These are phyloP conservation scores for Apotomis turbidana DNA, from an alignment of 2,888 invertebrate genomes.

Conservation along the genomic window DNA sequence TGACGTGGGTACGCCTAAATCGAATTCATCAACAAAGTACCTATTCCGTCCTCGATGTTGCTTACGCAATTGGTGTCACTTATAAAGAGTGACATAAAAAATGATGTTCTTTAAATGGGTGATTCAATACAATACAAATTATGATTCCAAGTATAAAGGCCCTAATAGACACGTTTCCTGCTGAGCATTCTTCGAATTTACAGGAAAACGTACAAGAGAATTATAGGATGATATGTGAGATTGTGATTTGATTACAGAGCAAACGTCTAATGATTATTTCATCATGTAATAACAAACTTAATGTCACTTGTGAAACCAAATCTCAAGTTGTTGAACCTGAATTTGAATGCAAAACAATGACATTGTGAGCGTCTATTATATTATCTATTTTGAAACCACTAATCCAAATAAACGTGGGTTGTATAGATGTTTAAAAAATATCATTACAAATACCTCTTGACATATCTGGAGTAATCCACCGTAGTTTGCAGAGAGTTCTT, in stretches of 20 bases:
- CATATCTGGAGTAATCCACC: slow-evolving; percentile 94
- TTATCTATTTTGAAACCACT: slow-evolving; percentile 41
- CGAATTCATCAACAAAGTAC: slow-evolving; percentile 29
- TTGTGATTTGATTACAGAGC: slow-evolving; percentile 1
- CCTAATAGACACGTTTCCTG: slow-evolving; percentile 29
- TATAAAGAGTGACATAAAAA: slow-evolving; percentile 42
- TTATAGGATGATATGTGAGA: neutral
- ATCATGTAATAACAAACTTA: slow-evolving; percentile 4
- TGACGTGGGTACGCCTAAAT: slow-evolving; percentile 25
- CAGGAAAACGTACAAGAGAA: slow-evolving; percentile 1
- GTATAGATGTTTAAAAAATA: slow-evolving; percentile 38
- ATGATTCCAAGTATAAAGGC: slow-evolving; percentile 31
- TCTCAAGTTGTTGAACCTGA: slow-evolving; percentile 29
- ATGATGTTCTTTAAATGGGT: slow-evolving; percentile 42
- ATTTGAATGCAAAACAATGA: slow-evolving; percentile 38
- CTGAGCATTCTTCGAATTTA: slow-evolving; percentile 10
- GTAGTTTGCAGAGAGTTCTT: slow-evolving; percentile 86
- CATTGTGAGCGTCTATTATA: slow-evolving; percentile 44
- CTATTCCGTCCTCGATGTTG: slow-evolving; percentile 34
- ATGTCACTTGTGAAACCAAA: slow-evolving; percentile 33
- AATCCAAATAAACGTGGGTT: slow-evolving; percentile 31
- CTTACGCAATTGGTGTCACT: slow-evolving; percentile 42
- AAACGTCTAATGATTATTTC: slow-evolving; percentile 11
- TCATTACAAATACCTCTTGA: slow-evolving; percentile 84
- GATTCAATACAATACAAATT: slow-evolving; percentile 40